These are phyloP conservation scores for Nemotelus pantherinus DNA, from an alignment of 2,888 invertebrate genomes.

Conservation along the genomic window DNA sequence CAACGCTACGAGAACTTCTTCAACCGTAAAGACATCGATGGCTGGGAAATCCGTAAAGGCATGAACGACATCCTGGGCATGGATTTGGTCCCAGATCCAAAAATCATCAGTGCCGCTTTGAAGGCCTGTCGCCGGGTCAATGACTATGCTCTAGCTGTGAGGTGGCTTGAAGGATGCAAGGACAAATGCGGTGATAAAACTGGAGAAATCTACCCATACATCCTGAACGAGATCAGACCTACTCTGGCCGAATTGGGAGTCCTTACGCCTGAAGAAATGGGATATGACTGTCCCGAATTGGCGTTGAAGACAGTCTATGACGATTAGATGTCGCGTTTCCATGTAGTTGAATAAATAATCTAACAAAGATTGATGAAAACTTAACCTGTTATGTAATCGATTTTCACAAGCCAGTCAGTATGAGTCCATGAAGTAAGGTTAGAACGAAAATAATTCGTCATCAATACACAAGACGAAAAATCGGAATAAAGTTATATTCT, in stretches of 20 bases:
- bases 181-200: slow-evolving; percentile 83
- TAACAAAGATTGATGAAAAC: slow-evolving; percentile 18
- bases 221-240: slow-evolving; percentile 90
- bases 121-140: slow-evolving; percentile 93
- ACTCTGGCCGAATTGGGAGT: slow-evolving; percentile 94
- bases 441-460: slow-evolving; percentile 34
- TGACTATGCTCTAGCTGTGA: slow-evolving; percentile 90
- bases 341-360: slow-evolving; percentile 24
- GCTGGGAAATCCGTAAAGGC: slow-evolving; percentile 93
- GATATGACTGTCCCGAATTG: slow-evolving; percentile 96
- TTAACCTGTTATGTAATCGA: slow-evolving; percentile 39
- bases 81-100: slow-evolving; percentile 94
- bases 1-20: slow-evolving; percentile 84
- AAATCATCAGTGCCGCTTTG: slow-evolving; percentile 85
- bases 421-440: slow-evolving; percentile 37
- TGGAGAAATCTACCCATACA: slow-evolving; percentile 85
- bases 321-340: slow-evolving; percentile 53
- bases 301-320: slow-evolving; percentile 81
- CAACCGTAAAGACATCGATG: slow-evolving; percentile 87
- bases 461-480: slow-evolving; percentile 1
- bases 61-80: slow-evolving; percentile 89
- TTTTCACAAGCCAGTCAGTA: slow-evolving; percentile 29
- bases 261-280: slow-evolving; percentile 92
- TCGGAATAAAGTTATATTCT: slow-evolving; percentile 28
- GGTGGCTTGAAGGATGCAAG: slow-evolving; percentile 92